These are phyloP conservation scores for Stercorarius parasiticus DNA, from an alignment of 2,113 vertebrate genomes.

Conservation along the genomic window DNA sequence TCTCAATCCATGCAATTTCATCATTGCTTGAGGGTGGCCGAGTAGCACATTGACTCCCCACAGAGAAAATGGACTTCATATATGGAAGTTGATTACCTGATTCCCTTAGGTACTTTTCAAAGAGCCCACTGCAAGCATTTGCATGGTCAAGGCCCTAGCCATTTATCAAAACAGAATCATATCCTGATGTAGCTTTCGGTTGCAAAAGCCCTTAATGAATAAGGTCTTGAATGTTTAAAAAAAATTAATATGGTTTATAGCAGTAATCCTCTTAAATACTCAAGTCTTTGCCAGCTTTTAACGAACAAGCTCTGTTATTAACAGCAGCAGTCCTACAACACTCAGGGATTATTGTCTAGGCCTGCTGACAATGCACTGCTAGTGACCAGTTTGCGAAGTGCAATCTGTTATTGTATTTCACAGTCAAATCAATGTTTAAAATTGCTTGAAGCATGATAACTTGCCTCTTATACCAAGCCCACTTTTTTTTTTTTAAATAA, in stretches of 20 bases:
- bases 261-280: constrained; percentile 79
- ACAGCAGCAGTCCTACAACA: constrained; percentile 53
- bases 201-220: constrained; percentile 63
- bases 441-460: constrained; percentile 61
- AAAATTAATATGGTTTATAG: constrained; percentile 74
- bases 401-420: constrained; percentile 72
- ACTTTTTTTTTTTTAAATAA: neutral
- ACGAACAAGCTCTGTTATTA: constrained; percentile 77
- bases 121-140: neutral
- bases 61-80: neutral
- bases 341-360: constrained; percentile 72
- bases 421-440: constrained; percentile 71
- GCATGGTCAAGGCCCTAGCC: neutral
- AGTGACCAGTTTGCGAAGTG: constrained; percentile 75
- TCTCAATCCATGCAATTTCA: neutral
- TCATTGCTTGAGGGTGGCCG: neutral
- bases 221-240: constrained; percentile 58
- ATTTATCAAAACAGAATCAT: constrained; percentile 29
- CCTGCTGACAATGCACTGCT: constrained; percentile 70
- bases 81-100: neutral
- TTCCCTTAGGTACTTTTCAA: neutral
- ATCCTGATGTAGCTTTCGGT: constrained; percentile 27
- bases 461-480: constrained; percentile 9
- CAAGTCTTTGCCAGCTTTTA: constrained; percentile 74
- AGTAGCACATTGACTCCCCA: neutral